Conservation (phyloP, 2,113 vertebrate species). For the Gymnogyps californianus region DNA sequence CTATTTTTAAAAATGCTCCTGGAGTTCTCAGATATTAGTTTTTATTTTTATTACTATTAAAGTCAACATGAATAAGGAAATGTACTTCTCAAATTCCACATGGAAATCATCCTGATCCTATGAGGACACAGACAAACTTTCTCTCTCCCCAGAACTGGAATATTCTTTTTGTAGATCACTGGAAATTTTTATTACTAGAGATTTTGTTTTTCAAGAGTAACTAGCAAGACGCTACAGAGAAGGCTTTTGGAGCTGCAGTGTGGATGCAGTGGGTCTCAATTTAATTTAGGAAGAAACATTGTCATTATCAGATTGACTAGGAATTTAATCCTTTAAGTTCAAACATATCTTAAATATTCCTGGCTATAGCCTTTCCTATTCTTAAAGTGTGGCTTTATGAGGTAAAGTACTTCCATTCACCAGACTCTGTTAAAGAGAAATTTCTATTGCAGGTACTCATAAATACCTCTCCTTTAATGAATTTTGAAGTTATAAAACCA, state of each 20-base stretch:
- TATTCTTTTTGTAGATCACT: neutral
- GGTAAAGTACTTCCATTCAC: neutral
- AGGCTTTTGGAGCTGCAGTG: neutral
- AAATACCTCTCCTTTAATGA: neutral
- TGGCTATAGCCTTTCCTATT: neutral
- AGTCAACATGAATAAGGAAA: neutral
- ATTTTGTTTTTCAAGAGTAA: neutral
- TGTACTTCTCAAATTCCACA: neutral
- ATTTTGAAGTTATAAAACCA: constrained; percentile 12
- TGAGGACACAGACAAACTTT: neutral
- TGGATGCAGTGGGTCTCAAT: neutral
- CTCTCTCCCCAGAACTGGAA: neutral
- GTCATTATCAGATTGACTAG: neutral
- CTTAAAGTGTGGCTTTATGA: neutral
- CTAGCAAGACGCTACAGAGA: neutral
- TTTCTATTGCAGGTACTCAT: neutral
- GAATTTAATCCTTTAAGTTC: neutral
- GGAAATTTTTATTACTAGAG: neutral
- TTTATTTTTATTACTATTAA: neutral
- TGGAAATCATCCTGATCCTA: neutral
- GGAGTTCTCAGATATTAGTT: neutral
- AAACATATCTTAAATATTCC: neutral
- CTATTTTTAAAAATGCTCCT: neutral
- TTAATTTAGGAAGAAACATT: neutral
- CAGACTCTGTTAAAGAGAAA: neutral